Percentiles rank a stretch among this genome's conserved stretches.
Evolutionary conservation across 2,888 invertebrate genomes (phyloP).

Genomic region (Caenorhabditis macrosperma): DNA sequence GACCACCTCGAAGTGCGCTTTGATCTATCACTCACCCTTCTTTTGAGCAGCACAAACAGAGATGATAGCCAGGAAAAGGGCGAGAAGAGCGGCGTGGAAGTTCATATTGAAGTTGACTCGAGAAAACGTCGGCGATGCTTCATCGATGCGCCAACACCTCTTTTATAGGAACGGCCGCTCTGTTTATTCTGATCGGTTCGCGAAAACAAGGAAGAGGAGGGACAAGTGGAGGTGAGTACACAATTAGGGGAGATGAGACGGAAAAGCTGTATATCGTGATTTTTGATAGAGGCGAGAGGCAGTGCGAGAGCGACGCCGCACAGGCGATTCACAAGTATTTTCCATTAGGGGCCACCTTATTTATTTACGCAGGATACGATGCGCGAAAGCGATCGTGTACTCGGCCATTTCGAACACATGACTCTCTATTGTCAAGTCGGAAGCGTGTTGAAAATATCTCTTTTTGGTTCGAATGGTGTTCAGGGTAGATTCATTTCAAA

Average conservation of each 20-base stretch:
- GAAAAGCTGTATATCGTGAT: slow-evolving; percentile 37
- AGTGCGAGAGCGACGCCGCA: neutral
- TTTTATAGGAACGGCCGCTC: slow-evolving; percentile 32
- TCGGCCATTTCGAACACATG: neutral
- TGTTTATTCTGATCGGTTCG: slow-evolving; percentile 55
- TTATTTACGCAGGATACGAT: slow-evolving; percentile 14
- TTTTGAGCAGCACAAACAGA: slow-evolving; percentile 34
- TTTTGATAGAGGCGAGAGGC: slow-evolving; percentile 32
- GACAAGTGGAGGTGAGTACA: slow-evolving; percentile 50
- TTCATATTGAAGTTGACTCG: slow-evolving; percentile 23
- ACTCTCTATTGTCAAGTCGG: neutral
- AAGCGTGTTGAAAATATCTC: neutral
- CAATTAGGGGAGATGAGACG: slow-evolving; percentile 29
- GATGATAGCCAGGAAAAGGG: slow-evolving; percentile 26
- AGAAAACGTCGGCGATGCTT: slow-evolving; percentile 3
- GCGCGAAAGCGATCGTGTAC: neutral
- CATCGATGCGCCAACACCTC: slow-evolving; percentile 5
- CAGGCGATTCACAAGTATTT: slow-evolving; percentile 25
- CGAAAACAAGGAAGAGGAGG: slow-evolving; percentile 57
- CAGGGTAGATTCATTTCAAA: neutral
- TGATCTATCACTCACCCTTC: slow-evolving; percentile 14
- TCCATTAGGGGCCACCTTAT: slow-evolving; percentile 25
- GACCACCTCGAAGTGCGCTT: neutral
- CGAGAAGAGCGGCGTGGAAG: slow-evolving; percentile 28
- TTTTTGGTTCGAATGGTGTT: too few species aligned